Evolutionary conservation across 2,113 vertebrate genomes (phyloP).

Genomic region (Hipposideros armiger): DNA sequence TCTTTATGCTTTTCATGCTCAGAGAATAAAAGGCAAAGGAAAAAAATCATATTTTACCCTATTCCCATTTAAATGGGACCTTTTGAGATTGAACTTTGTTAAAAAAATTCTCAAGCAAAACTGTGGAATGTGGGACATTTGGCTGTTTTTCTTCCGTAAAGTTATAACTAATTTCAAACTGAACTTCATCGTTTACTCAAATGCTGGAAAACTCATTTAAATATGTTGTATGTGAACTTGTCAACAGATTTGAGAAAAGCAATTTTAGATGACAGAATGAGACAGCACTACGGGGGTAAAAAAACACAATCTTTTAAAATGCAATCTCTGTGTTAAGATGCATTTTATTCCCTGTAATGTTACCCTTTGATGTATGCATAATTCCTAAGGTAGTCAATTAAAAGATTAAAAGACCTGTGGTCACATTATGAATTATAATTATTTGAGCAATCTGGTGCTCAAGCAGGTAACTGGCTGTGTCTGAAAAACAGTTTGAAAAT

Average conservation of each 20-base stretch:
- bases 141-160: conserved; percentile 26
- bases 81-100: conserved; percentile 19
- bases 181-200: conserved; percentile 69
- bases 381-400: conserved; percentile 69
- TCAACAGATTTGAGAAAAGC: conserved; percentile 76
- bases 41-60: not conserved
- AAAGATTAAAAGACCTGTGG: conserved; percentile 61
- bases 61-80: conserved; percentile 22
- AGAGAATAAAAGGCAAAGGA: not conserved
- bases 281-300: conserved; percentile 67
- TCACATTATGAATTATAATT: conserved; percentile 68
- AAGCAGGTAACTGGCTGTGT: conserved; percentile 35
- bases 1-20: not conserved
- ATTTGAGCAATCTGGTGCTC: conserved; percentile 62
- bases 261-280: conserved; percentile 83
- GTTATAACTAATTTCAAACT: conserved; percentile 59
- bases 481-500: conserved; percentile 38
- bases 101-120: conserved; percentile 15
- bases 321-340: not conserved
- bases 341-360: conserved; percentile 59
- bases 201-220: conserved; percentile 78
- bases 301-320: conserved; percentile 11
- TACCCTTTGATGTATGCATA: conserved; percentile 62
- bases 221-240: conserved; percentile 71
- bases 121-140: not conserved